Percentiles rank a stretch among this genome's conserved stretches.
These are phyloP conservation scores for Carassius carassius DNA, from an alignment of 2,113 vertebrate genomes.

Conservation along the genomic window DNA sequence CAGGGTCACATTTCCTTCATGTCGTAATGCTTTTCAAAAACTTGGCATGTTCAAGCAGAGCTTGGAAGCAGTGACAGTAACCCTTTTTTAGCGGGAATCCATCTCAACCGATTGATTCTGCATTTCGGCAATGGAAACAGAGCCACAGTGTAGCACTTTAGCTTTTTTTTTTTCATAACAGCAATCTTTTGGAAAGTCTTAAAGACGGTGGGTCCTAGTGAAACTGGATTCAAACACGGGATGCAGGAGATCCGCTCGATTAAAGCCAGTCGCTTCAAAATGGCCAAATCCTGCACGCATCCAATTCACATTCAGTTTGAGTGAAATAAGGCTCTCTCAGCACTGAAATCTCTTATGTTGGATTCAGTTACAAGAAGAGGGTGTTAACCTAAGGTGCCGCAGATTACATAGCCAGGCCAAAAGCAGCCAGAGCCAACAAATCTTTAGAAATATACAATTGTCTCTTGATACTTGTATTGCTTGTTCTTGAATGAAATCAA, in stretches of 20 bases:
- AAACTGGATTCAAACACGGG: conserved; percentile 30
- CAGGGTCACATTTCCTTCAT: not conserved
- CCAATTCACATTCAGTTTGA: conserved; percentile 59
- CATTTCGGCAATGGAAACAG: not conserved
- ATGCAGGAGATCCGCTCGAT: conserved; percentile 7
- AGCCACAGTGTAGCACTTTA: conserved; percentile 44
- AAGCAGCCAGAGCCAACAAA: conserved; percentile 42
- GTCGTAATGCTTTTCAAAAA: not conserved
- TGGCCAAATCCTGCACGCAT: conserved; percentile 51
- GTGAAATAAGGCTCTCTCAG: conserved; percentile 59
- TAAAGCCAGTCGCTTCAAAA: conserved; percentile 46
- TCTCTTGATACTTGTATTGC: conserved; percentile 54
- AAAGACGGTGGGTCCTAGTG: conserved; percentile 36
- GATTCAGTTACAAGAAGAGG: conserved; percentile 54
- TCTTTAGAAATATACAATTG: conserved; percentile 48
- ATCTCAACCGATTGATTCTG: not conserved
- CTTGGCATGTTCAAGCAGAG: conserved; percentile 26
- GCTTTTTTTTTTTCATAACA: conserved; percentile 42
- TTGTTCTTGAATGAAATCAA: conserved; percentile 48
- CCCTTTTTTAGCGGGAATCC: not conserved
- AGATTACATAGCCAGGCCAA: conserved; percentile 40
- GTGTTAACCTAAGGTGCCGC: conserved; percentile 58
- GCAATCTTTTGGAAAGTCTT: conserved; percentile 47
- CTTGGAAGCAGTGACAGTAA: not conserved
- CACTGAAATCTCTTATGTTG: conserved; percentile 32